These are phyloP conservation scores for Gulo gulo DNA, from an alignment of 2,113 vertebrate genomes.

Conservation along the genomic window DNA sequence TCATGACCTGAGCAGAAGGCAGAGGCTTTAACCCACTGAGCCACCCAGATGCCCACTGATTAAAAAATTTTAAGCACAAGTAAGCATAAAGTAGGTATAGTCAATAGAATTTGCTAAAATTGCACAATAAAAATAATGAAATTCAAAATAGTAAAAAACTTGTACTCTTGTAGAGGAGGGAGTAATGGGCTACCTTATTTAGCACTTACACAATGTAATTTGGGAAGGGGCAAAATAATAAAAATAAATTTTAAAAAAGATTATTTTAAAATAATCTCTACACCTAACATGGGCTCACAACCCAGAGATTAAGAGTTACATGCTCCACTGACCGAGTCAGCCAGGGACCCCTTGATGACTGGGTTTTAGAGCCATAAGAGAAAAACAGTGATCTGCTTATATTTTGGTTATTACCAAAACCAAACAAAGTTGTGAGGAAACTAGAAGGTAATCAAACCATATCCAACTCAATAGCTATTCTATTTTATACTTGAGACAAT, in stretches of 20 bases:
- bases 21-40: too few species aligned
- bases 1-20: too few species aligned
- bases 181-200: neutral
- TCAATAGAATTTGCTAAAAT: neutral
- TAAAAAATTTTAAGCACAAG: neutral
- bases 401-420: constrained; percentile 23
- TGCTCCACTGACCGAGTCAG: neutral
- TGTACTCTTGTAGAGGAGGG: neutral
- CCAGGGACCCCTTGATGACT: neutral
- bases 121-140: neutral
- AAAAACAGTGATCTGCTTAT: neutral
- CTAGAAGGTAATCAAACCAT: neutral
- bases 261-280: neutral
- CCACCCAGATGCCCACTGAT: neutral
- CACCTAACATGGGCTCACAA: neutral
- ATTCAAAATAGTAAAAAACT: neutral
- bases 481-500: neutral
- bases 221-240: neutral
- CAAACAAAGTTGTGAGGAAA: neutral
- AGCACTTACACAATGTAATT: neutral
- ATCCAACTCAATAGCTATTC: neutral
- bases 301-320: neutral
- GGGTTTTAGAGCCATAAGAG: neutral
- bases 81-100: neutral
- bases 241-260: neutral